These are phyloP conservation scores for Labeo calbasu DNA, from an alignment of 2,797 vertebrate species.

Conservation along the genomic window DNA sequence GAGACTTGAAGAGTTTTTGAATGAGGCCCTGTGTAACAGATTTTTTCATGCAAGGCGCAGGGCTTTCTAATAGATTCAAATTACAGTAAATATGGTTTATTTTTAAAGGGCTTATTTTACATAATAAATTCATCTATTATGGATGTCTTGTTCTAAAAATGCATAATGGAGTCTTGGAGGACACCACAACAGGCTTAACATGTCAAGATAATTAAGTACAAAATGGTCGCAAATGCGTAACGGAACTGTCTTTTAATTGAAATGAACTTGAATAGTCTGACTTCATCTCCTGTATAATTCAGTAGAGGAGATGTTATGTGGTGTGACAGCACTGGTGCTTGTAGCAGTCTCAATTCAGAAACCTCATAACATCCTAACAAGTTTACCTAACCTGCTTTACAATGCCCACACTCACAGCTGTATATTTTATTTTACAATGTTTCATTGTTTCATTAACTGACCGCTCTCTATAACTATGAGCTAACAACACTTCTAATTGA, in stretches of 20 bases:
- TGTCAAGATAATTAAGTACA: background rate
- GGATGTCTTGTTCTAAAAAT: background rate
- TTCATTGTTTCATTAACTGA: background rate
- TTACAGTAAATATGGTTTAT: background rate
- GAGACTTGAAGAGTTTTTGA: background rate
- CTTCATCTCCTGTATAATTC: conserved; percentile 71
- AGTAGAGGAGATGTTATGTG: conserved; percentile 42
- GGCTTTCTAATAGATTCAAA: background rate
- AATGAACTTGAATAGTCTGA: conserved; percentile 67
- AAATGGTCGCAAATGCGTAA: background rate
- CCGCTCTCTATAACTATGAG: background rate
- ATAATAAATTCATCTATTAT: background rate
- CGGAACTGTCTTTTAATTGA: background rate
- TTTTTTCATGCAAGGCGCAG: background rate
- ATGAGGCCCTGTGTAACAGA: background rate
- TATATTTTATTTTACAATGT: background rate
- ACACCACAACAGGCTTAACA: background rate
- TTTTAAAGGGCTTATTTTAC: background rate
- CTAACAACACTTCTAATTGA: background rate
- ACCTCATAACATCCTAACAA: conserved; percentile 23
- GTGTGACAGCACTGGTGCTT: conserved; percentile 34
- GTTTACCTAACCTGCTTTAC: conserved; percentile 20
- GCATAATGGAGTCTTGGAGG: background rate
- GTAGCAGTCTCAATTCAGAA: conserved; percentile 12
- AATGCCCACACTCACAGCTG: background rate